Evolutionary conservation across 64 coral and sea anemone species (phyloP), one percentile per base, ranked within the genome.

Genomic region (Astreopora myriophthalma): DNA sequence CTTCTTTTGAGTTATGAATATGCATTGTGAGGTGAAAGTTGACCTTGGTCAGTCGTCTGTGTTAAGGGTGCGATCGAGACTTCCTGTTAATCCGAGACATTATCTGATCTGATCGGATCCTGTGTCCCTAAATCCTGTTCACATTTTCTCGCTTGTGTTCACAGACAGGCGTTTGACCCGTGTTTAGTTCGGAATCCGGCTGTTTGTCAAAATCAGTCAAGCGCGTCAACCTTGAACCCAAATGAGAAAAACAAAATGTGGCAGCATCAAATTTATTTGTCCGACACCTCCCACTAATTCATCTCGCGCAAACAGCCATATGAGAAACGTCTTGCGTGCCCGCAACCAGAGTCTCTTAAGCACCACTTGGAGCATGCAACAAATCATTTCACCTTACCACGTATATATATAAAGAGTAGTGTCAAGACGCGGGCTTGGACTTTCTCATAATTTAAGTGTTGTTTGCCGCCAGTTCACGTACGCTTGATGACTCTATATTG

Each of bases 151-250:
- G 48, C 34, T 14, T 55, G 14, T 30, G 48, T 14, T 32, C 44
- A 17, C 79, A 64, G 79, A 83, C 79, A 64, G 31, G 13, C 58
- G 39, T 83, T 64, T 83, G 79, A 83, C 79, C 79, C 57, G 79
- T 65, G 79, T 34, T 80, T 60, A 64, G 55, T 24, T 20, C 32
- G 55, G 55, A 80, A 38, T 65, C 70, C 70, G 70, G 70, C 79
- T 83, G 79, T 83, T 83, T 83, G 79, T 83, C 79, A 83, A 64
- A 83, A 83, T 83, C 79, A 83, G 19, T 83, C 52, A 65, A 83
- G 79, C 79, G 79, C 32, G 79, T 64, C 57, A 83, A 83, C 79
- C 79, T 83, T 83, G 79, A 83, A 83, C 79, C 32, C 79, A 83
- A 73, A 83, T 57, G 79, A 37, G 79, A 37, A 83, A 83, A 83